phyloP scores from a whole-genome alignment of 2,113 vertebrate genomes.

The Edolisoma coerulescens region DNA sequence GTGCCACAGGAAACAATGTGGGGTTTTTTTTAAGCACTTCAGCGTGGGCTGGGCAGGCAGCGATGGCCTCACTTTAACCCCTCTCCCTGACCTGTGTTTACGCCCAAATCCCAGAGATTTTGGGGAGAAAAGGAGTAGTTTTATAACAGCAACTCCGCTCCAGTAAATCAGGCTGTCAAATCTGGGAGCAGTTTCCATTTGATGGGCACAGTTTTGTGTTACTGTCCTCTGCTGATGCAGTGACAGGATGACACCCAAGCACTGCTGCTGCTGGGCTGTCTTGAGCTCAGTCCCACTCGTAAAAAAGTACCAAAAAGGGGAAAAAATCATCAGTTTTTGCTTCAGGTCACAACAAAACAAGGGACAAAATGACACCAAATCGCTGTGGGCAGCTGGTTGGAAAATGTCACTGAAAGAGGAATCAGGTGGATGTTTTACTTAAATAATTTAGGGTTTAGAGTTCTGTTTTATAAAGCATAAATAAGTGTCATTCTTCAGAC shows the following conservation, averaged over 20 bases:
- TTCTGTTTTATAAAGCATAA: not conserved
- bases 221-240: not conserved
- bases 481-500: not conserved
- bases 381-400: not conserved
- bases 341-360: not conserved
- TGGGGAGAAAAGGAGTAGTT: not conserved
- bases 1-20: not conserved
- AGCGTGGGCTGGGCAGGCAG: not conserved
- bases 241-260: not conserved
- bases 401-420: not conserved
- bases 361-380: not conserved
- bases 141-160: not conserved
- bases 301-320: not conserved
- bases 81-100: not conserved
- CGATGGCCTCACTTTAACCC: fast-evolving
- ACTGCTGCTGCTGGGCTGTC: not conserved
- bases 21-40: not conserved
- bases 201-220: not conserved
- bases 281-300: fast-evolving
- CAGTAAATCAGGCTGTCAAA: not conserved
- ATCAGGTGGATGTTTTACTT: not conserved
- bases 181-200: not conserved
- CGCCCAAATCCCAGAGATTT: not conserved
- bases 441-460: not conserved
- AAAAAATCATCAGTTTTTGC: not conserved